Evolutionary conservation across 2,888 invertebrate species (phyloP).

Genomic region (Caenorhabditis sp.): DNA sequence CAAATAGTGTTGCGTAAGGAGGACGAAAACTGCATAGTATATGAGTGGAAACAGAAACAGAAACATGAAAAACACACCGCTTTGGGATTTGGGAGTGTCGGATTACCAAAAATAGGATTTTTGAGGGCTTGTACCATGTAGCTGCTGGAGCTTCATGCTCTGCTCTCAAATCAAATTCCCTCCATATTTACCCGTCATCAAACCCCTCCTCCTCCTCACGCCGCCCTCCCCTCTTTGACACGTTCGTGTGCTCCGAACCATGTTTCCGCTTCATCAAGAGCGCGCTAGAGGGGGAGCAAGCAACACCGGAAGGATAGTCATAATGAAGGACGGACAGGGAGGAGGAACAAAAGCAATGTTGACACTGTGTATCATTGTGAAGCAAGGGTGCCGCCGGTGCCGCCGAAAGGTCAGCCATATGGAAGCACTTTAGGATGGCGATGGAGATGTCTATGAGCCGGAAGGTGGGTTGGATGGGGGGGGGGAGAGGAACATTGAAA

Average conservation of each 20-base stretch:
- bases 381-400: not conserved
- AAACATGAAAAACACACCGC: constrained; percentile 34
- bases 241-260: constrained; percentile 18
- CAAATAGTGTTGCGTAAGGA: constrained; percentile 40
- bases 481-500: not conserved
- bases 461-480: not conserved
- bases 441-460: not conserved
- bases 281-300: not conserved
- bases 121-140: no score
- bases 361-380: constrained; percentile 19
- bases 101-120: no score
- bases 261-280: constrained; percentile 45
- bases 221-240: constrained; percentile 33
- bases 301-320: constrained; percentile 61
- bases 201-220: not conserved
- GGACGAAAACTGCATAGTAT: constrained; percentile 29
- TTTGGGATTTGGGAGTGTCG: no score
- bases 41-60: no score
- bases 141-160: no score
- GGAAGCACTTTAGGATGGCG: constrained; percentile 2
- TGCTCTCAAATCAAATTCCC: constrained; percentile 6
- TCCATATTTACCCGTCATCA: constrained; percentile 35
- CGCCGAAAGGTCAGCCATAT: constrained; percentile 9
- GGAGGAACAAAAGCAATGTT: constrained; percentile 34
- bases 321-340: constrained; percentile 24